Base-by-base conservation (phyloP, 2,113 vertebrate species). In the Formicarius rufipectus region DNA sequence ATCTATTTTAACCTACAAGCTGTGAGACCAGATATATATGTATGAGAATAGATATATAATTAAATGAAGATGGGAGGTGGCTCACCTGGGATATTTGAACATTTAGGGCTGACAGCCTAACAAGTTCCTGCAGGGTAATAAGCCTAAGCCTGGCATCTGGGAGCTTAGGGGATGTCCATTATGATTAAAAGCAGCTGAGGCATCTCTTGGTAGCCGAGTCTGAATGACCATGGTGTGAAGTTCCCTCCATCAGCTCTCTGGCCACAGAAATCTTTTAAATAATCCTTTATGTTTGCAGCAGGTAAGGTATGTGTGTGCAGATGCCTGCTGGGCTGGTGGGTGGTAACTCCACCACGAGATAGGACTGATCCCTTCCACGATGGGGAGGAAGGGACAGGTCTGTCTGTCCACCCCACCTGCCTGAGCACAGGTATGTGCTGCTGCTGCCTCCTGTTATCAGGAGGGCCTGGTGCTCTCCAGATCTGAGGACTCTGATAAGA, bases 111-210 rank as follows among this genome's bases (percentile, higher is more conserved):
- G 94, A 91, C 90, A 94, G 90, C 79, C 88, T 91, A 68, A 94
- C 92, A 90, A 87, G 92, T 69, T 95, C 85, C 95, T 94, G 90
- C 85, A 86, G 76, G 72, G 83, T 74, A 80, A 74, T 58, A 84
- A 88, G 66, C 40, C 50, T 7, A 9, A 60, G 39, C 67, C 67
- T 86, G 90, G 92, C 85, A 90, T 77, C 88, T 88, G 86, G 83
- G 79, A 92, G 79, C 75, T 90, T 79, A n/a, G 85, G 87, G 75
- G 37, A 71, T 89, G 84, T 84, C 84, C 33, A 3, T 11, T n/a
- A 30, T 4, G 6, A 93, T 95, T 42, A 47, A 67, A 94, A 91
- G 73, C 95, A 94, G 91, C 69, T 91, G 87, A 93, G 69, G 47
- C 15, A 94, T 42, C 72, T 81, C 47, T 78, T 63, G 53, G 81